Evolutionary conservation across 2,113 vertebrate genomes (phyloP), one percentile per base, ranked within the genome.

Genomic region (Oxygymnocypris stewartii): DNA sequence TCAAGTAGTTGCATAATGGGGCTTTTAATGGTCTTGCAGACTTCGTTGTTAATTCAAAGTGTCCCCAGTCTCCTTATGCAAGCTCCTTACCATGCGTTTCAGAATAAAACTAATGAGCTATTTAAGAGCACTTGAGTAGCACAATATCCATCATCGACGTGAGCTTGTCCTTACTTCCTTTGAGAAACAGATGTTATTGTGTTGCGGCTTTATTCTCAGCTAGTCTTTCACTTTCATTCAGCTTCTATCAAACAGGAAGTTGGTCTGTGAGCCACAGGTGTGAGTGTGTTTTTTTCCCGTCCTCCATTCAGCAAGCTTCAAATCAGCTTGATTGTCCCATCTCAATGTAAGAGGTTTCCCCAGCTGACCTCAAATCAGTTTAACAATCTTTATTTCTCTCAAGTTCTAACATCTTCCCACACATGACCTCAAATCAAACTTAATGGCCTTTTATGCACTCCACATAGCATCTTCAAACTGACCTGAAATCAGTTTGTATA

Each of bases 361-460:
- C 74, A 67, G 44, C 79, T 85, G 83, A 84, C 67, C 79, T 74
- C 28, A 85, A 77, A 89, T 79, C 88, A 89, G 73, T 75, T 59
- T 73, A 74, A 69, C 77, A 40, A 83, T 63, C 28, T 44, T 61
- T 47, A 73, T 57, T 84, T 74, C 35, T 73, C 31, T 57, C 25
- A 74, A 76, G 51, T 82, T 74, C 42, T 28, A 73, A n/a, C 51
- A n/a, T 82, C 71, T 25, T 76, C 54, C 67, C 16, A 61, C 51
- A 14, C 35, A 23, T 28, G 14, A 49, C n/a, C n/a, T 76, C 71
- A 61, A 84, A 75, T 76, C 51, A 59, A 71, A 59, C 49, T 37
- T 18, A 23, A 6, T 76, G 18, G 54, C 7, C 49, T 81, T 65
- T 69, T 71, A 83, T 83, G 25, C 51, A 84, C 49, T 76, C 23